These are phyloP conservation scores for Cephus spinipes DNA, from an alignment of 2,888 invertebrate species.

Conservation along the genomic window DNA sequence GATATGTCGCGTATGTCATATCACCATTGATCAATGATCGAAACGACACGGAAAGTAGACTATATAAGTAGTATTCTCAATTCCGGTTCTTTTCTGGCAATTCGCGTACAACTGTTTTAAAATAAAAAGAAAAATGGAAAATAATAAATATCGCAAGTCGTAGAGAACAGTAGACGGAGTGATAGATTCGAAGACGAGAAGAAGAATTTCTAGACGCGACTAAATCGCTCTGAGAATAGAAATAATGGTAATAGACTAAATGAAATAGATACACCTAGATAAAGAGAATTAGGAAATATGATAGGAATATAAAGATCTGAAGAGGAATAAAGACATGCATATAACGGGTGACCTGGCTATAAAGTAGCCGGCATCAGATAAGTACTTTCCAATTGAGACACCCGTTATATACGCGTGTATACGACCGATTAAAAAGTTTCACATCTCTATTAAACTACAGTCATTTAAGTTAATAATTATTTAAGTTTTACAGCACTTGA, in stretches of 20 bases:
- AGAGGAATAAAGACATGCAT: constrained; percentile 5
- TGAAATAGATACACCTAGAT: constrained; percentile 5
- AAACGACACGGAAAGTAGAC: not conserved
- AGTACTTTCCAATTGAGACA: not conserved
- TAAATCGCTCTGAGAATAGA: not conserved
- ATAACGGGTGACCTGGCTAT: not conserved
- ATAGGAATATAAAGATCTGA: not conserved
- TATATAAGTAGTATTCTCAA: constrained; percentile 25
- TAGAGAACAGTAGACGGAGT: constrained; percentile 18
- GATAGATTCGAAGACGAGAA: constrained; percentile 6
- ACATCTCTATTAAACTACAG: not conserved
- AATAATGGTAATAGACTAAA: not conserved
- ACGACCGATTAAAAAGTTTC: not conserved
- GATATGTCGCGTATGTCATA: constrained; percentile 2
- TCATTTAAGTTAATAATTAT: constrained; percentile 12
- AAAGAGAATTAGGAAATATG: not conserved
- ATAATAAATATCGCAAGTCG: constrained; percentile 26
- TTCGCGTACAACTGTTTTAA: constrained; percentile 19
- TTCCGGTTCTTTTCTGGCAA: constrained; percentile 28
- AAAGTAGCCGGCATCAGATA: not conserved
- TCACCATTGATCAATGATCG: not conserved
- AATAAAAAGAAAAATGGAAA: constrained; percentile 17
- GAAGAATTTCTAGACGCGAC: not conserved
- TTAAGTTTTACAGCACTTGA: constrained; percentile 13
- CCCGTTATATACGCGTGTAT: not conserved